Percentiles rank a stretch among this genome's conserved stretches.
phyloP scores from a whole-genome alignment of 2,797 vertebrate genomes.

The Ctenopoma multispine region DNA sequence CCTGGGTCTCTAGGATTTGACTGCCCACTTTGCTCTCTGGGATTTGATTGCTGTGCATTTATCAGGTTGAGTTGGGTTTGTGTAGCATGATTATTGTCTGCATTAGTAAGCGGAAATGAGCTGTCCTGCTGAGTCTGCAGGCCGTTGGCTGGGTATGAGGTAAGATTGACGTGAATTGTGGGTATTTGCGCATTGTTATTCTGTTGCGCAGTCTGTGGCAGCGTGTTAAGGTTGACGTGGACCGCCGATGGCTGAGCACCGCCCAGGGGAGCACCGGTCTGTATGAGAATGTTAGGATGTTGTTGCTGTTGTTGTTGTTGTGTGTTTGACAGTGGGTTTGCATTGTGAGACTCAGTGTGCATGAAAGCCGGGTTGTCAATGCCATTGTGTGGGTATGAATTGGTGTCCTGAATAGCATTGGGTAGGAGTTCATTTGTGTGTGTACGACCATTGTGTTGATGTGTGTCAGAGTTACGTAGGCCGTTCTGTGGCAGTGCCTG shows the following conservation, averaged over 20 bases:
- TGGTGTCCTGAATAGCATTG: conserved; percentile 58
- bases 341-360: conserved; percentile 48
- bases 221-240: conserved; percentile 78
- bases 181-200: conserved; percentile 69
- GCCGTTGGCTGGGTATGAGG: conserved; percentile 63
- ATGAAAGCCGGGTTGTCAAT: conserved; percentile 70
- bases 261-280: conserved; percentile 62
- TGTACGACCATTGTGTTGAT: conserved; percentile 52
- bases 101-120: conserved; percentile 18
- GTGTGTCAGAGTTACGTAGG: conserved; percentile 41
- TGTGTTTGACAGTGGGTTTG: conserved; percentile 42
- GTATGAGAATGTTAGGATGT: conserved; percentile 81
- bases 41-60: conserved; percentile 25
- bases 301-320: conserved; percentile 66
- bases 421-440: conserved; percentile 52
- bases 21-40: conserved; percentile 45
- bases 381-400: conserved; percentile 70
- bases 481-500: conserved; percentile 45
- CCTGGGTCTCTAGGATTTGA: conserved; percentile 20
- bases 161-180: conserved; percentile 82
- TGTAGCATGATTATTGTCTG: conserved; percentile 22
- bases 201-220: conserved; percentile 54
- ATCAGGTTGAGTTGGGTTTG: conserved; percentile 37
- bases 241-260: conserved; percentile 63
- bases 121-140: conserved; percentile 53